Evolutionary conservation across 2,888 invertebrate genomes (phyloP).

Genomic region (Lasioglossum oenotherae): DNA sequence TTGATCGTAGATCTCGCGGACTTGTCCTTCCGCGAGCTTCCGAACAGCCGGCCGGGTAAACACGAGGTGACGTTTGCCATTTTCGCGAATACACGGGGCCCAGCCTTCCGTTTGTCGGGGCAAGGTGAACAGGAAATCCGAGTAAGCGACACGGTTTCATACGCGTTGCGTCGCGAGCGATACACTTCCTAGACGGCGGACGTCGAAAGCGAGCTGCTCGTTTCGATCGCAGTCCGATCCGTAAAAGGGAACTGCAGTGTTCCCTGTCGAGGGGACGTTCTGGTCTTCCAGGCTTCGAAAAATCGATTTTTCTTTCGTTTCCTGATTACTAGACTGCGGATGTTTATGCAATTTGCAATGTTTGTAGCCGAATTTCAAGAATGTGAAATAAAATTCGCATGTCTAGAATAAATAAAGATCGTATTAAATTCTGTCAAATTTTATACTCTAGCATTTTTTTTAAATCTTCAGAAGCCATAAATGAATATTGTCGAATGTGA

Average conservation of each 20-base stretch:
- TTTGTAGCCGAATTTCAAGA: too few relatives aligned
- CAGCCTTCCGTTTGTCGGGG: slow-evolving; percentile 12
- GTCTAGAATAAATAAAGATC: too few relatives aligned
- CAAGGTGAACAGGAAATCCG: slow-evolving; percentile 67
- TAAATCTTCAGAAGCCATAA: too few relatives aligned
- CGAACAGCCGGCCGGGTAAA: neutral
- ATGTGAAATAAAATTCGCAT: too few relatives aligned
- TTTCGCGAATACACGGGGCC: slow-evolving; percentile 44
- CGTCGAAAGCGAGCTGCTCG: slow-evolving; percentile 11
- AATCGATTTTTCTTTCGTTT: too few relatives aligned
- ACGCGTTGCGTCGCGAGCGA: slow-evolving; percentile 15
- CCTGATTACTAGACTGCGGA: too few relatives aligned
- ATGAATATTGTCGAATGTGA: too few relatives aligned
- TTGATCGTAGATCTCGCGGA: neutral
- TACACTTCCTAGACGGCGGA: slow-evolving; percentile 20
- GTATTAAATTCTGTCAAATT: too few relatives aligned
- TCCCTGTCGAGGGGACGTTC: too few relatives aligned
- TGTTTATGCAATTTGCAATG: too few relatives aligned
- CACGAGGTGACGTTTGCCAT: slow-evolving; percentile 31
- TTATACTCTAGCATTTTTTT: too few relatives aligned
- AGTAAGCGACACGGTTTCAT: slow-evolving; percentile 48
- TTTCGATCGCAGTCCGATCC: neutral
- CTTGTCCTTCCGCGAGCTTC: slow-evolving; percentile 23
- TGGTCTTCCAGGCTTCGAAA: too few relatives aligned
- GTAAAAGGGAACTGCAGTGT: neutral